phyloP scores from a whole-genome alignment of 2,113 vertebrate species.

The Crotalus viridis region DNA sequence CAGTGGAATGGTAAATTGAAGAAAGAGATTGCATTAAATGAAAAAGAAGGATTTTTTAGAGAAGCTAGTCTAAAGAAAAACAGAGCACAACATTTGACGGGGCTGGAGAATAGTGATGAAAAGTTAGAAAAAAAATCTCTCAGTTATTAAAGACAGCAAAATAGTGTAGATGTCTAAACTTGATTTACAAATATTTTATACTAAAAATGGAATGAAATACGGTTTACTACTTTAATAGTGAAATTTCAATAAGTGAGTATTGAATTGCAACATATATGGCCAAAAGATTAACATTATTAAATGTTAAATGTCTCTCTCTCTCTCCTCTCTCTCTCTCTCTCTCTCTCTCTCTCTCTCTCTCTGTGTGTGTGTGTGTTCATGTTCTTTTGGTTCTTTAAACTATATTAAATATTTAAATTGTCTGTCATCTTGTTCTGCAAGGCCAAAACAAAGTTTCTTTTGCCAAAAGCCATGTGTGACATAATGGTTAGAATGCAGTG shows the following conservation, averaged over 20 bases:
- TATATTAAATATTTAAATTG: neutral
- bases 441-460: neutral
- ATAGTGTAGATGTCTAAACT: neutral
- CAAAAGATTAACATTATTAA: neutral
- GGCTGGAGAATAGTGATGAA: neutral
- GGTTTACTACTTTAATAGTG: neutral
- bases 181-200: neutral
- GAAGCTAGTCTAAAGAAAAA: neutral
- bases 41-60: too few species aligned
- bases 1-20: neutral
- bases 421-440: neutral
- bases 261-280: neutral
- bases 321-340: too few species aligned
- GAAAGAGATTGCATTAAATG: neutral
- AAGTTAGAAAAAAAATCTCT: neutral
- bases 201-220: neutral
- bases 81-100: neutral
- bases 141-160: neutral
- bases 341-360: too few species aligned
- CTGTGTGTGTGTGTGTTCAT: neutral
- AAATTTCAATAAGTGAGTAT: neutral
- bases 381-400: neutral
- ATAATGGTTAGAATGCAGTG: neutral
- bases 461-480: neutral
- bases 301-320: too few species aligned